A percentile compares a stretch with the other conserved stretches of the same genome.
Evolutionary conservation across 2,888 invertebrate genomes (phyloP).

Genomic region (Agrenia bidenticulata): DNA sequence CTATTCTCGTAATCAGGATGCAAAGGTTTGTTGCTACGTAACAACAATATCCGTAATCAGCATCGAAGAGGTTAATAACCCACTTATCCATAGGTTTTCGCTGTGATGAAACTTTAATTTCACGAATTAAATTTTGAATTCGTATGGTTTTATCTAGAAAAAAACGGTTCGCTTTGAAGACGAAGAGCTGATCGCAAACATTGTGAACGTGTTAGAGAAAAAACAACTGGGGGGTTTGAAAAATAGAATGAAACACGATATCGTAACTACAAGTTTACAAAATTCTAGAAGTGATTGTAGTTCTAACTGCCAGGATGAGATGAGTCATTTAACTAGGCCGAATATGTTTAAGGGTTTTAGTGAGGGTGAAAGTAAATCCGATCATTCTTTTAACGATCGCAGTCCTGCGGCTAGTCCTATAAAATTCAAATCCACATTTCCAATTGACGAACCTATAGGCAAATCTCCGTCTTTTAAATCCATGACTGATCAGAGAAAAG

Average conservation of each 20-base stretch:
- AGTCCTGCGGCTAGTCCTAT: slow-evolving; percentile 16
- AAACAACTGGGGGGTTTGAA: slow-evolving; percentile 22
- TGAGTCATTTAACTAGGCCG: neutral
- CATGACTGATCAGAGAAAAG: slow-evolving; percentile 5
- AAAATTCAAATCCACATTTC: slow-evolving; percentile 72
- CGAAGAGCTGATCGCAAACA: slow-evolving; percentile 22
- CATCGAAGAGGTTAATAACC: no score
- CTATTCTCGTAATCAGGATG: no score
- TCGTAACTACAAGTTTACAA: neutral
- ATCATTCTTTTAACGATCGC: neutral
- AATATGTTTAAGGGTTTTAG: neutral
- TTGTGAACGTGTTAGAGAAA: slow-evolving; percentile 7
- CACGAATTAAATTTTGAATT: no score
- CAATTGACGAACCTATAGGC: slow-evolving; percentile 71
- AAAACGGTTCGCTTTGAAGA: slow-evolving; percentile 52
- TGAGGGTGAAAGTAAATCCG: neutral
- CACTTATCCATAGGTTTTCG: no score
- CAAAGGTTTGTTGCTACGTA: no score
- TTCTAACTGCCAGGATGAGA: neutral
- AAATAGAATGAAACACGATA: slow-evolving; percentile 20
- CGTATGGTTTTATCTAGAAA: slow-evolving; percentile 34
- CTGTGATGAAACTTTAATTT: no score
- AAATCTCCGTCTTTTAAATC: slow-evolving; percentile 40
- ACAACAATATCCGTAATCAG: no score
- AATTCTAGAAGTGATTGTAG: neutral